Conservation (phyloP, 2,797 vertebrate genomes). For the Eidolon dupreanum region DNA sequence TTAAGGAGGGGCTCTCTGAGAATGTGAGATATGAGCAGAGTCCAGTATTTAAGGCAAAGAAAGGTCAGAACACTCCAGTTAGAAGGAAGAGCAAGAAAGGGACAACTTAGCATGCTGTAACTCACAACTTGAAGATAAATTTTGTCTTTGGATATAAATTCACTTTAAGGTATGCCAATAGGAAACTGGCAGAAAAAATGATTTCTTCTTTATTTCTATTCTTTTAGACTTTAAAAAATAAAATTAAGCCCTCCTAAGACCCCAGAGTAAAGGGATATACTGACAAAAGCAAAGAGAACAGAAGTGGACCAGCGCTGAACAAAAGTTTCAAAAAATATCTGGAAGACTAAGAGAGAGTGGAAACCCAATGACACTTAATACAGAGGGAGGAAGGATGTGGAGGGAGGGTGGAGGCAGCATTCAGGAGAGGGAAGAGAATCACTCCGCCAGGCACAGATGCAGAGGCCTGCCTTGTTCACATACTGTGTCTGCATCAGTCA, state of each 20-base stretch:
- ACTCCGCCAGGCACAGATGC: background rate
- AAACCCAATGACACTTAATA: background rate
- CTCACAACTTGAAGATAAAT: background rate
- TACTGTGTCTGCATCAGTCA: fast-evolving
- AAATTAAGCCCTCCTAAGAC: background rate
- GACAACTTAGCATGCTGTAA: background rate
- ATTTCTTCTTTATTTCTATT: background rate
- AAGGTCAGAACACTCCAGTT: too few relatives aligned
- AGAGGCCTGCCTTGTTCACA: background rate
- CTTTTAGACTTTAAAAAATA: background rate
- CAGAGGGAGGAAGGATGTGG: background rate
- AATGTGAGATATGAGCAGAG: background rate
- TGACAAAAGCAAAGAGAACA: background rate
- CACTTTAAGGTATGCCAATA: background rate
- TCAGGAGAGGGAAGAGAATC: background rate
- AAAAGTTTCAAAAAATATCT: background rate
- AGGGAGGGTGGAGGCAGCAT: background rate
- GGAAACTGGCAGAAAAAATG: background rate
- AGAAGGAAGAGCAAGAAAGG: background rate
- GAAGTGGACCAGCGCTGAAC: background rate
- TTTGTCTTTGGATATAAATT: background rate
- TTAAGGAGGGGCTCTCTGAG: background rate
- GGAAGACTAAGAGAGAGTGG: background rate
- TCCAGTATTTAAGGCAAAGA: background rate
- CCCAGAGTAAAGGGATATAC: background rate